Evolutionary conservation across 2,888 invertebrate genomes (phyloP).

Genomic region (Eledona agricola): DNA sequence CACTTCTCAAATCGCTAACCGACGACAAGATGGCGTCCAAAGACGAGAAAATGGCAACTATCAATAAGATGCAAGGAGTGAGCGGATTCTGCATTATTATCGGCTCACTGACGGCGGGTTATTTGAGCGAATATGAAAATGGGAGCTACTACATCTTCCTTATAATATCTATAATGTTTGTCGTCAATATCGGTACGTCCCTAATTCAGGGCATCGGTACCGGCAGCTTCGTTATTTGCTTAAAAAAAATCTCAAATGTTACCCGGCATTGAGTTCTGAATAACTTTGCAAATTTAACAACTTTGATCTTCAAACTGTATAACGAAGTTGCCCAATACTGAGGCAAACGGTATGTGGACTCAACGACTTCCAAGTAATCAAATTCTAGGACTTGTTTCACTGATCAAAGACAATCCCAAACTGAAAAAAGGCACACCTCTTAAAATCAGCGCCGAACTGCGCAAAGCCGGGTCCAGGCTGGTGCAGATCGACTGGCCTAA

Average conservation of each 20-base stretch:
- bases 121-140: conserved; percentile 19
- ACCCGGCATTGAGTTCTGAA: conserved; percentile 4
- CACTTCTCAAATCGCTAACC: conserved; percentile 15
- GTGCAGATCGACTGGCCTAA: conserved; percentile 27
- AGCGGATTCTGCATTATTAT: conserved; percentile 16
- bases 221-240: conserved; percentile 1
- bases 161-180: conserved; percentile 7
- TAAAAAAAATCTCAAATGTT: neutral
- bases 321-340: too few relatives aligned
- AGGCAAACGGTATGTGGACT: too few relatives aligned
- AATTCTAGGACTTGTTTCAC: neutral
- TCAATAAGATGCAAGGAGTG: conserved; percentile 27
- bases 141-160: conserved; percentile 14
- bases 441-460: conserved; percentile 9
- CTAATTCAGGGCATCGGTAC: neutral
- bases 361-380: too few relatives aligned
- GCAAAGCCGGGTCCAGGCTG: conserved; percentile 6
- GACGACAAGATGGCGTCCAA: conserved; percentile 20
- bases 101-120: conserved; percentile 16
- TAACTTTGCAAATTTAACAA: too few relatives aligned
- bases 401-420: too few relatives aligned
- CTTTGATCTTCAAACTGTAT: too few relatives aligned
- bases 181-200: conserved; percentile 10
- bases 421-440: conserved; percentile 1
- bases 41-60: conserved; percentile 14